Evolutionary conservation across 2,797 vertebrate genomes (phyloP), one percentile per base, ranked within the genome.

Genomic region (Sebastes cheni): DNA sequence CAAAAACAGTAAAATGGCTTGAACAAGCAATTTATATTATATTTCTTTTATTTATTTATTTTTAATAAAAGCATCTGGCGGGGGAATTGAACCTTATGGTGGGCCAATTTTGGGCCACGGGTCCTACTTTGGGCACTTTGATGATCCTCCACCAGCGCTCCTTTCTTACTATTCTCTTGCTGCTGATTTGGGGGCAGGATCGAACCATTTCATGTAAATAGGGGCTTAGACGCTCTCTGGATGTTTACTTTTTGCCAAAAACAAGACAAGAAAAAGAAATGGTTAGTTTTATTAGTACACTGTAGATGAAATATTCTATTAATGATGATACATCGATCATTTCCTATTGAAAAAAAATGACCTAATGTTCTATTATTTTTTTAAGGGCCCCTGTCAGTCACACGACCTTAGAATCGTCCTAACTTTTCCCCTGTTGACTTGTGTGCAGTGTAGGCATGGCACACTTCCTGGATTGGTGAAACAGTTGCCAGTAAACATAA

Each of bases 401-500:
- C 56, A 12, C 8, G 29, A 3, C 20, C 2, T 36, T 13, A 13
- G 2, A 36, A 36, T 36, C 18, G 10, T n/a, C 59, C 18, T 8
- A 61, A 18, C 16, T 34, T 61, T 16, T 16, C 58, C 27, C 11
- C 27, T 10, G 58, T 10, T 29, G 32, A 62, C 16, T 59, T 69
- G 9, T 27, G 6, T 61, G 56, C 60, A 9, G 29, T 60, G 18
- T 36, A 22, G 42, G 2, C 61, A 72, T 68, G 71, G 61, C 75
- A 30, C 36, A 14, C 30, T 27, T 68, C 82, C 73, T 77, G 67
- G 39, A 67, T 46, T 30, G 36, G 46, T 68, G 8, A 39, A 42
- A 58, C 20, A 60, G 60, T 29, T 39, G 52, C 29, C 72, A 65
- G 50, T 30, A 64, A 85, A 82, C 62, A 65, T 55, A 60, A 80